A percentile compares a stretch with the other conserved stretches of the same genome.
Evolutionary conservation across 2,113 vertebrate species (phyloP).

Genomic region (Sterna hirundo): DNA sequence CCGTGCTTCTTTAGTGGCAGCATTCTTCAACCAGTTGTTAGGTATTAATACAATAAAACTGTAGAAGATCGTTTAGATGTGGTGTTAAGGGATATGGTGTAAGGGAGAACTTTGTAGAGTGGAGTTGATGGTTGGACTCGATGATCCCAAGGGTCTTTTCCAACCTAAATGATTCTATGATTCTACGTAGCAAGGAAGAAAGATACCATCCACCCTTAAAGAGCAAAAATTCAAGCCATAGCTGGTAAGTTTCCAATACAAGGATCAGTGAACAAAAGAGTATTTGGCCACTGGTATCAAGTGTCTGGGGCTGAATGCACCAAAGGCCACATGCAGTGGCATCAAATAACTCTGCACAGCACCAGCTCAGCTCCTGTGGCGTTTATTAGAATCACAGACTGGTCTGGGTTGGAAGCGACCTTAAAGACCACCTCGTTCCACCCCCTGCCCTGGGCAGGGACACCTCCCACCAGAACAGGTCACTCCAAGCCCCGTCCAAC

Average conservation of each 20-base stretch:
- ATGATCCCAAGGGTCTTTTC: too few relatives aligned
- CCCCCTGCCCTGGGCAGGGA: neutral
- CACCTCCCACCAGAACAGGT: neutral
- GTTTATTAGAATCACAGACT: neutral
- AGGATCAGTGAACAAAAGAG: neutral
- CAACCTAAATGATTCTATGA: too few relatives aligned
- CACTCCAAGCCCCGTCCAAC: neutral
- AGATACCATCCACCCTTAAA: neutral
- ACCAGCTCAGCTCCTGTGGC: neutral
- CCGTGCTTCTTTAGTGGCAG: neutral
- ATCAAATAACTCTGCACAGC: neutral
- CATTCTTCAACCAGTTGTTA: neutral
- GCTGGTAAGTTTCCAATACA: neutral
- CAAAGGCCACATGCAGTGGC: neutral
- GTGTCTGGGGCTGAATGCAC: neutral
- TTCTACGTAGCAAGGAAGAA: neutral
- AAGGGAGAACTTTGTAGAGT: too few relatives aligned
- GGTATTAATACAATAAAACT: neutral
- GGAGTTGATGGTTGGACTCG: too few relatives aligned
- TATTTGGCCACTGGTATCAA: rapidly evolving
- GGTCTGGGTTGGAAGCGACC: neutral
- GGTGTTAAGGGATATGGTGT: too few relatives aligned
- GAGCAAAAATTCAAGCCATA: neutral
- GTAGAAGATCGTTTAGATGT: neutral
- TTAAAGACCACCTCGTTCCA: neutral